A percentile compares a stretch with the other conserved stretches of the same genome.
These are phyloP conservation scores for Melipona quadrifasciata DNA, from an alignment of 1,140 invertebrate genomes.

Conservation along the genomic window DNA sequence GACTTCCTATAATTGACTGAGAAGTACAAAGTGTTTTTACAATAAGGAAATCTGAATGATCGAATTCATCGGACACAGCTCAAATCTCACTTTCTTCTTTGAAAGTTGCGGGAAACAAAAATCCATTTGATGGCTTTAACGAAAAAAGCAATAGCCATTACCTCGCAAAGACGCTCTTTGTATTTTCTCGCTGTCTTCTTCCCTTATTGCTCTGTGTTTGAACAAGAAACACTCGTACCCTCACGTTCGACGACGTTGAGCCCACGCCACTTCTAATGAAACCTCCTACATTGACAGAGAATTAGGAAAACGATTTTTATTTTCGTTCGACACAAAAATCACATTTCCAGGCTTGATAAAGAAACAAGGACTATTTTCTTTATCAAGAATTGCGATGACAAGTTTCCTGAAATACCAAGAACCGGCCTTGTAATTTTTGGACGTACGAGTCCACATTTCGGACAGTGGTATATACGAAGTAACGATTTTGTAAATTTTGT, in stretches of 20 bases:
- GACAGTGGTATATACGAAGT: too few relatives aligned
- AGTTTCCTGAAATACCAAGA: too few relatives aligned
- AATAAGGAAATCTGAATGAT: too few relatives aligned
- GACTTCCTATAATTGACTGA: too few relatives aligned
- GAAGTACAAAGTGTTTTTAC: background rate
- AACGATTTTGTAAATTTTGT: too few relatives aligned
- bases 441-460: too few relatives aligned
- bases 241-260: background rate
- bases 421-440: too few relatives aligned
- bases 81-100: background rate
- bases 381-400: background rate
- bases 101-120: background rate
- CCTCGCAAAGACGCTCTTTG: background rate
- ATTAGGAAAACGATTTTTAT: background rate
- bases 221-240: background rate
- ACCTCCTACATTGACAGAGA: background rate
- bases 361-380: background rate
- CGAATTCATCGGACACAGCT: background rate
- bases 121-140: background rate
- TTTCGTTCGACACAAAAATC: background rate
- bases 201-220: background rate
- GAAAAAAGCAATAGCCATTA: slow-evolving; percentile 5
- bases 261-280: background rate
- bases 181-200: background rate
- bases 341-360: background rate